Evolutionary conservation across 2,797 vertebrate genomes (phyloP), one percentile per base, ranked within the genome.

Genomic region (Pseudochaenichthys georgianus): DNA sequence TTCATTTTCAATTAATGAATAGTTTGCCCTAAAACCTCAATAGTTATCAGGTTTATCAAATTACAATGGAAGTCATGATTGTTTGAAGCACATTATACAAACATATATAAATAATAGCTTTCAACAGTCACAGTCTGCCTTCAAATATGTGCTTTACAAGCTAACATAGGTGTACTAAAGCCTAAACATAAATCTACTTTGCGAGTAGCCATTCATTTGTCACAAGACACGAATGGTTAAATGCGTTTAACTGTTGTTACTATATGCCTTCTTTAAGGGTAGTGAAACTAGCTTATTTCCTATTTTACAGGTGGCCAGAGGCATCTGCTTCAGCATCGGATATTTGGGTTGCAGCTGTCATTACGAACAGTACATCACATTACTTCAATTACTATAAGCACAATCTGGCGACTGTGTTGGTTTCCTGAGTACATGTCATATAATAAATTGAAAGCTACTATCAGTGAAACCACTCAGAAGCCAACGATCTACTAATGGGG

Each of bases 251-350:
- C 8, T 47, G 42, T 4, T 45, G n/a, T 38, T 31, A 31, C 8
- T 42, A 15, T 77, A 10, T 51, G 61, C 9, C 23, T 13, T 0
- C 11, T 50, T 43, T 68, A 31, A 21, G 11, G 70, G 78, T 74
- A 78, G 75, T 73, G 70, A 86, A 85, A 85, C 50, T 66, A 19
- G 1, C 34, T 47, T 43, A 57, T 82, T 78, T 83, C 63, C 73
- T 72, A 70, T 68, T 70, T 81, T 64, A 77, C 65, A 88, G 80
- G 66, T 85, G 68, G 69, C 23, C 50, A 55, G 1, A 48, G 42
- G 75, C 51, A 85, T 60, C 28, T 64, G 63, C 28, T 54, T 69
- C 13, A 55, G 45, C 31, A 77, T 60, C 13, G 34, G 64, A 41
- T 64, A 45, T 55, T 11, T 42, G 34, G 19, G 5, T 41, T 66